Evolutionary conservation across 2,113 vertebrate species (phyloP).

Genomic region (Sinocyclocheilus anshuiensis): DNA sequence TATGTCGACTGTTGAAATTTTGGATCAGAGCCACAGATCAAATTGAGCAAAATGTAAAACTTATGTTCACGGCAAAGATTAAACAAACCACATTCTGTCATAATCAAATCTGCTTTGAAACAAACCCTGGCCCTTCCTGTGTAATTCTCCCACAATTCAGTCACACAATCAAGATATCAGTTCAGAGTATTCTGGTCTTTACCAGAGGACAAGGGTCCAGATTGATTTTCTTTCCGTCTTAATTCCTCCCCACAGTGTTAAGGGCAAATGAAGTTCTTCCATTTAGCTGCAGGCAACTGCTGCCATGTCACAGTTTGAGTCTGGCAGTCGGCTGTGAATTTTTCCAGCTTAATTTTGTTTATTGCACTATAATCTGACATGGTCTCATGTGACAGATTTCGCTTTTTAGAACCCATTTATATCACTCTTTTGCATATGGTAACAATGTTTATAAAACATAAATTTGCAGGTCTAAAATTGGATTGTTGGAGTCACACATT

Average conservation of each 20-base stretch:
- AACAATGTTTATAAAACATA: neutral
- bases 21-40: neutral
- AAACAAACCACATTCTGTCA: neutral
- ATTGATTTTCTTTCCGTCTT: constrained; percentile 63
- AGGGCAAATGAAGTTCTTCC: constrained; percentile 46
- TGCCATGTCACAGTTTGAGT: constrained; percentile 37
- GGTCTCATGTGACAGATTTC: neutral
- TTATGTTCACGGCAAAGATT: neutral
- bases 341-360: constrained; percentile 27
- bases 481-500: neutral
- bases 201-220: constrained; percentile 53
- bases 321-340: constrained; percentile 9
- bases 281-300: constrained; percentile 39
- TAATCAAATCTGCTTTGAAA: constrained; percentile 33
- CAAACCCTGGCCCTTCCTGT: neutral
- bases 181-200: constrained; percentile 51
- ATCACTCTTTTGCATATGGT: neutral
- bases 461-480: neutral
- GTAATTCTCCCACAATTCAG: constrained; percentile 57
- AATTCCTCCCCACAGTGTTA: constrained; percentile 36
- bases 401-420: neutral
- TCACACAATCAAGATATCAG: constrained; percentile 60
- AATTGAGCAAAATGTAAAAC: neutral
- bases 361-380: constrained; percentile 8
- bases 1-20: neutral